Evolutionary conservation across 2,888 invertebrate genomes (phyloP).

Genomic region (Dicyrtomina minuta): DNA sequence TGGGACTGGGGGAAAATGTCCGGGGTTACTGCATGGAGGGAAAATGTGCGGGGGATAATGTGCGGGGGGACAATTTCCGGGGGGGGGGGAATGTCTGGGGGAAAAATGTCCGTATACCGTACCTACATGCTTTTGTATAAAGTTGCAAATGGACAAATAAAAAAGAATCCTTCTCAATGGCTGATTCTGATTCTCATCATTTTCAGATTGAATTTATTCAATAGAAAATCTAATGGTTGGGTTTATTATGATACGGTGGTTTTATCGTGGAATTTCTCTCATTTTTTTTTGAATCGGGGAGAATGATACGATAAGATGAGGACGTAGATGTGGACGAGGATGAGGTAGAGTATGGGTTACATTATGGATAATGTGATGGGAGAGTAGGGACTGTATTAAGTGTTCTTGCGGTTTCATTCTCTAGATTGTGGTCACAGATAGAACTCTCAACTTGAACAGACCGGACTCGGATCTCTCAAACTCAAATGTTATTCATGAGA

Average conservation of each 20-base stretch:
- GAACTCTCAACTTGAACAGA: slow-evolving; percentile 11
- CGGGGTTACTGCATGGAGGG: too few species aligned
- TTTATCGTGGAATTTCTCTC: slow-evolving; percentile 18
- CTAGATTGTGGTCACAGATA: slow-evolving; percentile 26
- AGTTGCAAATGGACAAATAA: slow-evolving; percentile 20
- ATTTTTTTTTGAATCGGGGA: neutral
- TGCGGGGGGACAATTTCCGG: too few species aligned
- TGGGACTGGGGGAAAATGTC: too few species aligned
- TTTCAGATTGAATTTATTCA: slow-evolving; percentile 33
- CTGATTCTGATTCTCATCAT: slow-evolving; percentile 19
- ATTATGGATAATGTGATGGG: slow-evolving; percentile 32
- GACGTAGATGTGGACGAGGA: neutral
- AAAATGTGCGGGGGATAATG: too few species aligned
- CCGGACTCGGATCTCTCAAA: slow-evolving; percentile 22
- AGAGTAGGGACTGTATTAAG: slow-evolving; percentile 31
- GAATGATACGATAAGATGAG: neutral
- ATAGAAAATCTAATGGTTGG: slow-evolving; percentile 30
- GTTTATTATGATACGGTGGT: slow-evolving; percentile 19
- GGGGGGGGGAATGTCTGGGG: too few species aligned
- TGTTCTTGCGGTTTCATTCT: slow-evolving; percentile 36
- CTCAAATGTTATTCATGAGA: slow-evolving; percentile 33
- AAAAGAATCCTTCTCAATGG: slow-evolving; percentile 9
- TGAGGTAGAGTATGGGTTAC: slow-evolving; percentile 13
- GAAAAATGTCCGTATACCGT: too few species aligned
- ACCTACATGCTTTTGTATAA: neutral